These are phyloP conservation scores for Piprites chloris DNA, from an alignment of 2,113 vertebrate genomes.

Conservation along the genomic window DNA sequence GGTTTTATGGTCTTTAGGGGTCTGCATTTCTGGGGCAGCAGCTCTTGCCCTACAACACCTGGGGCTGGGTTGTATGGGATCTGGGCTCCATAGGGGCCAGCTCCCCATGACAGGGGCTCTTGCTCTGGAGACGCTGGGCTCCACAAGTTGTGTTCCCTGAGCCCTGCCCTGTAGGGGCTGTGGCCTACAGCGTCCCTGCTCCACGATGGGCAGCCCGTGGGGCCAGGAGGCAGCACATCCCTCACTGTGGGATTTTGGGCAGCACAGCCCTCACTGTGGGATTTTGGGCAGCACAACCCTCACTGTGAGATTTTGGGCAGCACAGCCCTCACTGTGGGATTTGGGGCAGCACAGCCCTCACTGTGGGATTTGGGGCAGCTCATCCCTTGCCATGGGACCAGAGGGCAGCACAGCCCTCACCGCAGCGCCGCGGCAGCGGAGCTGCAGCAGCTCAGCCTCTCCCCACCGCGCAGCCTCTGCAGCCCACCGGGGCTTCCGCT, in stretches of 20 bases:
- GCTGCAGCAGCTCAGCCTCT: background rate
- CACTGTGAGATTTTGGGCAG: background rate
- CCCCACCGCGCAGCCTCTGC: background rate
- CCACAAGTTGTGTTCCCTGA: background rate
- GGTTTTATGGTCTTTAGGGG: background rate
- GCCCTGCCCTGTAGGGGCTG: background rate
- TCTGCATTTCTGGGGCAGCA: background rate
- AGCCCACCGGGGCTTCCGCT: background rate
- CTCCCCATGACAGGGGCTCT: background rate
- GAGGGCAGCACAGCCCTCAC: background rate
- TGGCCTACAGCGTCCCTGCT: background rate
- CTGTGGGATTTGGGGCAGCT: background rate
- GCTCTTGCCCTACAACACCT: accelerated
- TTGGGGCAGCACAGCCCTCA: background rate
- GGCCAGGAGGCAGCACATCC: background rate
- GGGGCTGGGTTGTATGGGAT: accelerated
- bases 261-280: background rate
- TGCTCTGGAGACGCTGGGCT: background rate
- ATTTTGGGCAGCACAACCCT: background rate
- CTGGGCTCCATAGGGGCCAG: background rate
- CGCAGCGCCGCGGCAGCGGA: background rate
- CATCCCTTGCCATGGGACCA: background rate
- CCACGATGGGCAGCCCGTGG: accelerated
- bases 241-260: background rate
- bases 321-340: background rate